phyloP scores from a whole-genome alignment of 2,797 vertebrate genomes.

The Platyrinchus mystaceus region DNA sequence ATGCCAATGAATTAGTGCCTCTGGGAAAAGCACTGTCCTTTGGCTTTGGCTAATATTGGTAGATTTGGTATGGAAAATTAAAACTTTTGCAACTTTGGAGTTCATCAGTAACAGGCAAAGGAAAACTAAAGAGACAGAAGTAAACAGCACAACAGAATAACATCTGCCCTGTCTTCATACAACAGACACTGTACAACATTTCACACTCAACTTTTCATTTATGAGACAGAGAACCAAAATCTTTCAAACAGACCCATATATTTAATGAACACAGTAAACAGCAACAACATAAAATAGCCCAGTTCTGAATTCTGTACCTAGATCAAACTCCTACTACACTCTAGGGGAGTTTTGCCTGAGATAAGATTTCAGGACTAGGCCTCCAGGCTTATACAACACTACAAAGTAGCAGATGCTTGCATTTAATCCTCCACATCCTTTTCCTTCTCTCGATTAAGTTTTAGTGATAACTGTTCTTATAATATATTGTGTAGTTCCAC shows the following conservation, averaged over 20 bases:
- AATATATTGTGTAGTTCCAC: background rate
- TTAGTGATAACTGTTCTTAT: background rate
- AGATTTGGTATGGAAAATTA: background rate
- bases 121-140: constrained; percentile 1
- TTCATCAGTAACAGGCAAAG: background rate
- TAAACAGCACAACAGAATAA: constrained; percentile 27
- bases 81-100: background rate
- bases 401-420: constrained; percentile 21
- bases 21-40: background rate
- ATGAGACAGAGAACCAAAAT: constrained; percentile 28
- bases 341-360: constrained; percentile 42
- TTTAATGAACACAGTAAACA: constrained; percentile 37
- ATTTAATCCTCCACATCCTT: constrained; percentile 38
- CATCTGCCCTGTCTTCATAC: background rate
- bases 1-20: background rate
- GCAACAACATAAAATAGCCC: constrained; percentile 32
- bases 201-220: background rate
- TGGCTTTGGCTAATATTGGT: background rate
- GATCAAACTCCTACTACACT: constrained; percentile 38
- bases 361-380: constrained; percentile 67
- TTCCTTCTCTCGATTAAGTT: constrained; percentile 11
- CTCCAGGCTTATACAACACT: background rate
- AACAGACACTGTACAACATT: constrained; percentile 7
- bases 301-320: constrained; percentile 65
- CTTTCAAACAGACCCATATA: constrained; percentile 24